Base-by-base conservation (phyloP, 2,888 invertebrate genomes). In the Dermolepida albohirtum region DNA sequence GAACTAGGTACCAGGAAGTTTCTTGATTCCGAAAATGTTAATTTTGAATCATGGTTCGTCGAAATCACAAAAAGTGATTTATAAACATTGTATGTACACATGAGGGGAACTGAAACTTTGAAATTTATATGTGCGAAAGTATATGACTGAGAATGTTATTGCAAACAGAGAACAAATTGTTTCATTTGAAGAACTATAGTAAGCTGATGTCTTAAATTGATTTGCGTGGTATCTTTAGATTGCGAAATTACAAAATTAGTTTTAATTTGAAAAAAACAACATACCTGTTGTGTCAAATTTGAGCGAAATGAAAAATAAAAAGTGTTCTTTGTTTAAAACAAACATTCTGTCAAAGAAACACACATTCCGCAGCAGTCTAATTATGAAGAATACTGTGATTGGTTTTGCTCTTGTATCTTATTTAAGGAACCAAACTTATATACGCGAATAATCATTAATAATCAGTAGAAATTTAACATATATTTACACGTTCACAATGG, bases 401-500 rank as follows among this genome's bases (percentile, higher is more conserved):
- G 78, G 78, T 78, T 78, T 49, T 62, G 1, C 29, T 59, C 44
- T 43, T 59, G 43, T 62, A 62, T 22, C 4, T 22, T 22, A 22
- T 62, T 49, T 76, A 76, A 79, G 78, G 79, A 80, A 79, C 79
- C 78, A 73, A 77, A 72, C 16, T 44, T 62, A 62, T 69, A 73
- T 73, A 71, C 70, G 70, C 68, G 72, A 66, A 67, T 66, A 67
- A 69, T 29, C 4, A 62, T 57, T 47, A 44, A 49, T 62, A 16
- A 62, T 47, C 44, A 57, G 70, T 64, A 62, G 70, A 74, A 74
- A 75, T 64, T 76, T 75, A 76, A 77, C 76, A 71, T 74, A 69
- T 74, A 70, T 73, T 67, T 78, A 79, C 79, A 78, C 78, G 72
- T 72, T 77, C 75, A 78, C 76, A 79, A 76, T 27, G 79, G 82